phyloP scores from a whole-genome alignment of 2,113 vertebrate genomes.

The Pundamilia nyererei region DNA sequence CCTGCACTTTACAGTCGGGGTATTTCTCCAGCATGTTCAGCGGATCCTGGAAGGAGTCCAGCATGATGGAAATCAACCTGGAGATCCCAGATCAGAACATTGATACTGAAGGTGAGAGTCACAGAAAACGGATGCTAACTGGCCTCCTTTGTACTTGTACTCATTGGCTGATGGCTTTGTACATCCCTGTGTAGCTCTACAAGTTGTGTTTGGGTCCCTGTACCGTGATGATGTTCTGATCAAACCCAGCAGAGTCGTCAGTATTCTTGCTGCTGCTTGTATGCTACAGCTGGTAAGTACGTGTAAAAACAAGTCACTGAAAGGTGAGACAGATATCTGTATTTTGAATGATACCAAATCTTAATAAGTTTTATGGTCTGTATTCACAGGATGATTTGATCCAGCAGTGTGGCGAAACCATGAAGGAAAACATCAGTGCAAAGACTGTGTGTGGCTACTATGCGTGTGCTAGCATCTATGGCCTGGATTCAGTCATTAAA shows the following conservation, averaged over 20 bases:
- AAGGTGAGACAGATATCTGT: neutral
- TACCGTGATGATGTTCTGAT: constrained; percentile 95
- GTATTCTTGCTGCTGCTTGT: constrained; percentile 90
- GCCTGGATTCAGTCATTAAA: constrained; percentile 90
- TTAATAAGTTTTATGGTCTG: neutral
- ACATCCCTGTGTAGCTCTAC: constrained; percentile 71
- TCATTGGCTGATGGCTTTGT: neutral
- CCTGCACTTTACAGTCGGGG: constrained; percentile 77
- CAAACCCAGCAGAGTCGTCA: constrained; percentile 89
- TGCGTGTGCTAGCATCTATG: constrained; percentile 84
- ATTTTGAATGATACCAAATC: neutral
- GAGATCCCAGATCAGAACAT: constrained; percentile 98
- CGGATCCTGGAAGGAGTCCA: constrained; percentile 97
- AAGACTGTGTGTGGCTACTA: constrained; percentile 92
- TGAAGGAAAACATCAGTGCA: constrained; percentile 94
- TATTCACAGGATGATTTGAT: constrained; percentile 87
- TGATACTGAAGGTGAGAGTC: constrained; percentile 85
- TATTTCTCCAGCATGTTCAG: constrained; percentile 99
- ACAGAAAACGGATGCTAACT: neutral
- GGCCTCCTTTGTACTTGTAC: neutral
- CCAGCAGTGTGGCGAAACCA: constrained; percentile 94
- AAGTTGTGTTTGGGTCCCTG: constrained; percentile 93
- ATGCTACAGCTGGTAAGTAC: constrained; percentile 94
- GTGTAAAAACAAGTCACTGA: neutral
- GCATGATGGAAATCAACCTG: constrained; percentile 88